Conservation (phyloP, 2,797 vertebrate genomes). For the Pelochelys cantorii region DNA sequence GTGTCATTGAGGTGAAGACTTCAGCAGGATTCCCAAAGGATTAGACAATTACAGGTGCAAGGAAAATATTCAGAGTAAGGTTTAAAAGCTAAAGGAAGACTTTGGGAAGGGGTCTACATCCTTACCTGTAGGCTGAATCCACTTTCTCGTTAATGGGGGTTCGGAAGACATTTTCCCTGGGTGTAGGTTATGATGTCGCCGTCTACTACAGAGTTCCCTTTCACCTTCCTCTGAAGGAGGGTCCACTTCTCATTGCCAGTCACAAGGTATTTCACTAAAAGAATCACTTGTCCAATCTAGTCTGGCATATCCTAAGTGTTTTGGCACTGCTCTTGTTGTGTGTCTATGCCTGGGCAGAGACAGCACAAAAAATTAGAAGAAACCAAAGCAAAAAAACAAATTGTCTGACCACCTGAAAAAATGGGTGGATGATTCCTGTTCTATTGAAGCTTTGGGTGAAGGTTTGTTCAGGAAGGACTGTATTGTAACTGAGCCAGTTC, state of each 20-base stretch:
- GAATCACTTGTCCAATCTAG: background rate
- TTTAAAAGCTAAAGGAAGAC: background rate
- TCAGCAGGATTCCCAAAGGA: background rate
- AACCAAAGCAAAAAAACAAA: background rate
- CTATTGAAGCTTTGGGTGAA: background rate
- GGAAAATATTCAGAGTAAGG: no score
- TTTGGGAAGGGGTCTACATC: background rate
- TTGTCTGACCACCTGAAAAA: background rate
- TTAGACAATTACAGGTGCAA: background rate
- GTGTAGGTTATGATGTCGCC: background rate
- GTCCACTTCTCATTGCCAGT: background rate
- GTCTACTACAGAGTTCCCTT: background rate
- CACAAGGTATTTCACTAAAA: background rate
- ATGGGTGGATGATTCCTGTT: background rate
- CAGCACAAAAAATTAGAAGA: background rate
- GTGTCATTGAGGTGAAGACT: background rate
- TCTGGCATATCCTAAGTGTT: background rate
- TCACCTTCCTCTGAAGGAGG: background rate
- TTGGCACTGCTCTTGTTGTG: background rate
- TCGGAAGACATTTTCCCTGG: background rate
- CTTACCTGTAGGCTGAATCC: background rate
- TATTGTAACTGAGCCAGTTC: background rate
- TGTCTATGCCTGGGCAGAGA: background rate
- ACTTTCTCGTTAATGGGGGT: background rate
- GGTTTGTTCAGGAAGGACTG: background rate